Evolutionary conservation across 2,888 invertebrate genomes (phyloP), one percentile per base, ranked within the genome.

Genomic region (Congeria kusceri): DNA sequence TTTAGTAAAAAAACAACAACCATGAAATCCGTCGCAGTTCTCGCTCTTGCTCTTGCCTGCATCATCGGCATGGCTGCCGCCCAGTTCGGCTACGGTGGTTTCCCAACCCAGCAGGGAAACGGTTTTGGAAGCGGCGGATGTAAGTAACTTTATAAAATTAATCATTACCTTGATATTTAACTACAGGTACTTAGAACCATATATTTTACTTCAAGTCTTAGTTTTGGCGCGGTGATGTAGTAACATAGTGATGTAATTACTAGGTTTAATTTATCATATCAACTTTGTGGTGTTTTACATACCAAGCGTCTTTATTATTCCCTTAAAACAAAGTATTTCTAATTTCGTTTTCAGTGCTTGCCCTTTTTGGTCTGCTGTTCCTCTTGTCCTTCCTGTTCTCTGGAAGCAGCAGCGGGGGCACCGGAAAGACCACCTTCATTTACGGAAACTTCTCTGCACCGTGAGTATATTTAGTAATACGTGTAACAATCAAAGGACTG

Each of bases 1-100:
- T n/a, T n/a, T n/a, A n/a, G n/a, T n/a, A n/a, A n/a, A n/a, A n/a
- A 53, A 53, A 15, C 49, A 46, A 56, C 61, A 61, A 53, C 18
- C 69, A 74, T 74, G 74, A 74, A 74, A 63, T 63, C 74, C 63
- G 47, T 67, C 61, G 63, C 63, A 28, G 67, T 74, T 23, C 25
- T 62, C 56, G 46, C 62, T 20, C 59, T 71, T 56, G 77, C 70
- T 23, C 47, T 71, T 23, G 56, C 57, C 25, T 77, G 71, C 58
- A 57, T 71, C 46, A 46, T 77, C 63, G 71, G 71, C 15, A 66
- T 71, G 49, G 77, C 65, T 9, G 27, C 58, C 18, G 71, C 62
- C 44, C 63, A 69, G 27, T 61, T 53, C 13, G 62, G 46, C 15
- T 67, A 44, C 27, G 61, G 29, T 7, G 39, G 39, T 7, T 3